Base-by-base conservation (phyloP, 1,140 invertebrate species). In the Carposina sasakii region DNA sequence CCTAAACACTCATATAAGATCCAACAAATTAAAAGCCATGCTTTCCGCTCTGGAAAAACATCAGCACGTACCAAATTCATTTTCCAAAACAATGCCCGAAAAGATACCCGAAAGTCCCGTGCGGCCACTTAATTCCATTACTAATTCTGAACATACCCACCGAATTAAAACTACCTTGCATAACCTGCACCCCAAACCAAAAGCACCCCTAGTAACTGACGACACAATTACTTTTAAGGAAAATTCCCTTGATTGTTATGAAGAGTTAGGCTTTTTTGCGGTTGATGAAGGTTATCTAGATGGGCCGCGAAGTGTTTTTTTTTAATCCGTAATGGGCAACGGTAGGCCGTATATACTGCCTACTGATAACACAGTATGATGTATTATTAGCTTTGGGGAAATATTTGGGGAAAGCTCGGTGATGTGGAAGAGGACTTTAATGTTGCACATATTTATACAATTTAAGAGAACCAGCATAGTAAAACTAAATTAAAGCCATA, bases 71-170 rank as follows among this genome's bases (percentile, higher is more conserved):
- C 54, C 59, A 63, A 57, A 72, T 72, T 67, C 67, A 70, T 72
- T 68, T 56, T 56, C 45, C 65, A 54, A 61, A 70, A 67, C 48
- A 49, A 59, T 54, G 24, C 43, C 39, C 47, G 47, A 31, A 31
- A 48, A 57, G 30, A 59, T 60, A 60, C 56, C 34, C 59, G 60
- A 54, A 59, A 16, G 62, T 67, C 69, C 71, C 73, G 17, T n/a
- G 57, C 30, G 71, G 58, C 63, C 73, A 74, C 71, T 76, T 72
- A 44, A 60, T 58, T 63, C 63, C 57, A 69, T 76, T 76, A 76
- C 65, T 72, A 71, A 74, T 76, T 74, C 66, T 58, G 54, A 49
- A 69, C 73, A 55, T 63, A 49, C 57, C 63, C 65, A 52, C 53
- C 45, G 58, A 70, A 71, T 76, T 74, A 69, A 66, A 63, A 67